Evolutionary conservation across 2,888 invertebrate genomes (phyloP), one percentile per base, ranked within the genome.

Genomic region (Bembecia ichneumoniformis): DNA sequence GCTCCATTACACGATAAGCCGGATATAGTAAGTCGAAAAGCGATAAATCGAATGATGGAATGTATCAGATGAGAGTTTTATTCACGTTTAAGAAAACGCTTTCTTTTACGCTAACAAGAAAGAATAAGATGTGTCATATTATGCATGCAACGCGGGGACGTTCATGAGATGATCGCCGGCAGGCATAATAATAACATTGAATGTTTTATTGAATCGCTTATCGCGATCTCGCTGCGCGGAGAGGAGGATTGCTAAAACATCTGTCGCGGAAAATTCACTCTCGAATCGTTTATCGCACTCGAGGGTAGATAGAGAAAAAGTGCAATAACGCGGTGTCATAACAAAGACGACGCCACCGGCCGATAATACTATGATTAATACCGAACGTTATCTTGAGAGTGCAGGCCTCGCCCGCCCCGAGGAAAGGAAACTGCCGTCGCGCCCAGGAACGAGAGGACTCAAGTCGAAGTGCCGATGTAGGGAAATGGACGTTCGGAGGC

Each of bases 311-410:
- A 76, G 73, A 77, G 77, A 82, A 84, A 83, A 83, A 82, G 77
- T 84, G 86, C 87, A 86, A 83, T 84, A 86, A 81, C 80, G 78
- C 73, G 79, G 79, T 82, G 83, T 84, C 84, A 86, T 86, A 86
- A 86, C 86, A 86, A 76, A 83, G 86, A 82, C 80, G 79, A 75
- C 71, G 74, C 71, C 73, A 71, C 74, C 77, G 77, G 66, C 77
- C 83, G 87, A 86, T 87, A 87, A 87, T 84, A 75, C 82, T 81
- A 83, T 87, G 87, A 86, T 86, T 87, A 87, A 87, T 87, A 84
- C 87, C 74, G 74, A 66, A 74, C 84, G 77, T 83, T 87, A 87
- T 87, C 86, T 87, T 52, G 77, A 76, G 81, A 82, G 82, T 82
- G 86, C 86, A 86, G 80, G 76, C 86, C 74, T 67, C 68, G 68